phyloP scores from a whole-genome alignment of 1,140 invertebrate genomes.

The Drosophila serrata region DNA sequence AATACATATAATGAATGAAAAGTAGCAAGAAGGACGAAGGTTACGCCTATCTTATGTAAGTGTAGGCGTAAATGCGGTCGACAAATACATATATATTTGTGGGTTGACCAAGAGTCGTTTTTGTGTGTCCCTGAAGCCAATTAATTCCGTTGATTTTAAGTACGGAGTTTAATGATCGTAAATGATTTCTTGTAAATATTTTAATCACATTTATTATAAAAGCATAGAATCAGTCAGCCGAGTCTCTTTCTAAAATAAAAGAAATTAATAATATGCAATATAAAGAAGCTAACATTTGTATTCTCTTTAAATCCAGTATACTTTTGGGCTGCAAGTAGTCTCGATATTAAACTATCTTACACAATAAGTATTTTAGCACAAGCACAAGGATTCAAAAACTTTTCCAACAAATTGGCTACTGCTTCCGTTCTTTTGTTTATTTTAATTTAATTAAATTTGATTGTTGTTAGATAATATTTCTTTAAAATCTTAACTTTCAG shows the following conservation, averaged over 20 bases:
- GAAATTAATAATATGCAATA: too few species aligned
- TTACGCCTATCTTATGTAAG: constrained; percentile 50
- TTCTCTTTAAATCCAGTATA: neutral
- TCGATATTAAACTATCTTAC: neutral
- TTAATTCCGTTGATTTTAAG: constrained; percentile 17
- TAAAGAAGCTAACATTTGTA: too few species aligned
- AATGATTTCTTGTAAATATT: neutral
- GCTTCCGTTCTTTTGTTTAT: neutral
- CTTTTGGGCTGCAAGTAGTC: neutral
- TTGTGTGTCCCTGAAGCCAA: constrained; percentile 18
- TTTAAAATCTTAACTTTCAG: constrained; percentile 68
- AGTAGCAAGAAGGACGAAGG: constrained; percentile 3
- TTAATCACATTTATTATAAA: neutral
- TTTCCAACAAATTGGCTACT: neutral
- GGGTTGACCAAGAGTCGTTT: neutral
- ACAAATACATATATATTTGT: constrained; percentile 10
- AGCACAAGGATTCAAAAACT: neutral
- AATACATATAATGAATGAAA: constrained; percentile 7
- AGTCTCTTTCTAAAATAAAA: neutral
- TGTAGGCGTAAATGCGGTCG: constrained; percentile 17
- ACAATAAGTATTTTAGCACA: neutral
- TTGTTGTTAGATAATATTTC: neutral
- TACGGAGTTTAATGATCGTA: neutral
- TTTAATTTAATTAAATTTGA: neutral
- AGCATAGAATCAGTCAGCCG: neutral